Evolutionary conservation across 2,797 vertebrate species (phyloP).

Genomic region (Rhinella marina): DNA sequence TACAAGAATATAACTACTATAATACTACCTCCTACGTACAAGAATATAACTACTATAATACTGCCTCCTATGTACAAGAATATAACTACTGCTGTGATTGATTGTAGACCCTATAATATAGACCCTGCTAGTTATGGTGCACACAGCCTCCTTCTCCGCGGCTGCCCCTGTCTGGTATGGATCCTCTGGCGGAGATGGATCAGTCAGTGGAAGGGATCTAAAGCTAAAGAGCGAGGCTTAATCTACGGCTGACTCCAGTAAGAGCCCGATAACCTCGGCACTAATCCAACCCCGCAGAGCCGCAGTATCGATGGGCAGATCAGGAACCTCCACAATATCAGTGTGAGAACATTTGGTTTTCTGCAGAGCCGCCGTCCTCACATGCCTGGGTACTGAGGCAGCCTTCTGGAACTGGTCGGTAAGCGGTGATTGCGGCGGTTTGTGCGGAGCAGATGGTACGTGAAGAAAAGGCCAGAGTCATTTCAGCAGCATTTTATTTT

Average conservation of each 20-base stretch:
- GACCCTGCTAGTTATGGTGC: neutral
- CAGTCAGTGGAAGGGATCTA: neutral
- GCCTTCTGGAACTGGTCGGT: slow-evolving; percentile 8
- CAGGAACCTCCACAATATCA: neutral
- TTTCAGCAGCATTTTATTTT: slow-evolving; percentile 23
- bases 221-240: neutral
- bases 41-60: too few species aligned
- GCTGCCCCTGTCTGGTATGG: neutral
- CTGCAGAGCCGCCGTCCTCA: neutral
- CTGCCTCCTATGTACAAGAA: too few species aligned
- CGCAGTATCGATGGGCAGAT: slow-evolving; percentile 2
- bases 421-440: slow-evolving; percentile 3
- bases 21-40: too few species aligned
- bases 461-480: slow-evolving; percentile 35
- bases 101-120: neutral
- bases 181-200: neutral
- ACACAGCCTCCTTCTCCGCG: neutral
- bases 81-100: neutral
- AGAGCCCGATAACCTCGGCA: neutral
- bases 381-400: slow-evolving; percentile 5
- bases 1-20: too few species aligned
- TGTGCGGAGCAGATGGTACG: slow-evolving; percentile 36
- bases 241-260: too few species aligned
- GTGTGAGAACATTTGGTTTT: neutral
- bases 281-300: neutral